These are phyloP conservation scores for Drosophila yooni DNA, from an alignment of 2,888 invertebrate species.

Conservation along the genomic window DNA sequence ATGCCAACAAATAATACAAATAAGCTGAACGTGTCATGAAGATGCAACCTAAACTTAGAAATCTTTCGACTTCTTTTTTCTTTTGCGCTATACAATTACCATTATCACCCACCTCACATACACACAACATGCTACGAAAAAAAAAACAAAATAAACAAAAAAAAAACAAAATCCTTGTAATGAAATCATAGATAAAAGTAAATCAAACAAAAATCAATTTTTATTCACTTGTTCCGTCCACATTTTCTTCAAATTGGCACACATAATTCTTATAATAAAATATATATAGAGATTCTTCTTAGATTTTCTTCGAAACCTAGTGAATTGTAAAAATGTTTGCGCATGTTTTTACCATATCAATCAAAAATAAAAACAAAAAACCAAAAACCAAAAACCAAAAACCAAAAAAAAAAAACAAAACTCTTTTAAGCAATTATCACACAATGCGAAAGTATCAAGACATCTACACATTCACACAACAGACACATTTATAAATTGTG, in stretches of 20 bases:
- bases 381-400: not conserved
- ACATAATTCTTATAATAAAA: conserved; percentile 42
- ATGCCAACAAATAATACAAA: conserved; percentile 42
- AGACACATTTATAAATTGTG: conserved; percentile 30
- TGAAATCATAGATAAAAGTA: conserved; percentile 1
- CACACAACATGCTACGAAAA: conserved; percentile 15
- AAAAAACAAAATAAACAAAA: conserved; percentile 1
- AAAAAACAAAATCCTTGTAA: conserved; percentile 1
- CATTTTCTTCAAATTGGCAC: conserved; percentile 60
- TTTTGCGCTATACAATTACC: conserved; percentile 30
- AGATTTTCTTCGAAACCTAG: conserved; percentile 67
- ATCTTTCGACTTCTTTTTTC: conserved; percentile 10
- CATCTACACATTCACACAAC: conserved; percentile 15
- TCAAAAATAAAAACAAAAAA: conserved; percentile 23
- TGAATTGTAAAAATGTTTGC: conserved; percentile 75
- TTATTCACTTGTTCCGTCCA: conserved; percentile 52
- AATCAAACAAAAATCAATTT: conserved; percentile 21
- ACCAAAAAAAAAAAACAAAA: conserved; percentile 12
- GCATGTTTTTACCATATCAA: conserved; percentile 68
- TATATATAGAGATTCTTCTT: conserved; percentile 52
- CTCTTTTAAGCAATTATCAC: conserved; percentile 27
- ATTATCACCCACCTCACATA: conserved; percentile 24
- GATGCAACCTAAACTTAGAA: conserved; percentile 31
- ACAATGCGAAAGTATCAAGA: conserved; percentile 48
- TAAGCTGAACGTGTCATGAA: conserved; percentile 35